A percentile compares a stretch with the other conserved stretches of the same genome.
Evolutionary conservation across 1,140 invertebrate genomes (phyloP).

Genomic region (Trichomalopsis sarcophagae): DNA sequence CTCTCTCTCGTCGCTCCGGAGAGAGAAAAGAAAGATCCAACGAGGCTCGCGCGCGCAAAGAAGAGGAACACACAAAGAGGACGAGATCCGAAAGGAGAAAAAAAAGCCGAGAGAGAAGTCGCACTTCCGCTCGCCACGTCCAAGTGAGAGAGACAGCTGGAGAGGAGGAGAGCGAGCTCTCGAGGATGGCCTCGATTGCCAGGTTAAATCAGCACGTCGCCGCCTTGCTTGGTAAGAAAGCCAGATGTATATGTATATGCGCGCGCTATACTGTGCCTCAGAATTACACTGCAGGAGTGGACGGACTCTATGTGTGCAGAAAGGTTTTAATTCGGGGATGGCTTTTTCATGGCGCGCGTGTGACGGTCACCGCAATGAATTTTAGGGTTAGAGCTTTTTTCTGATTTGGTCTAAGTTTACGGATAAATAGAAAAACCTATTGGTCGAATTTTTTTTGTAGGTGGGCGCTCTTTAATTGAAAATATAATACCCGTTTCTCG

Average conservation of each 20-base stretch:
- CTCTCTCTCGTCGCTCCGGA: not conserved
- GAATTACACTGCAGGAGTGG: not conserved
- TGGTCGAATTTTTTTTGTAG: no score
- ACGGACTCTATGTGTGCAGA: not conserved
- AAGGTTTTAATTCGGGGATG: conserved; percentile 17
- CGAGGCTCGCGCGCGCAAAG: not conserved
- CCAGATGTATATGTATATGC: no score
- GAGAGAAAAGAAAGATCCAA: conserved; percentile 15
- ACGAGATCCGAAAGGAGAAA: not conserved
- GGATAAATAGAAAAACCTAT: no score
- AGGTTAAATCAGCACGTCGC: conserved; percentile 66
- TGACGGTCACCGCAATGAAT: not conserved
- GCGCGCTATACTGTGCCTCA: not conserved
- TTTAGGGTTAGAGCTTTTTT: not conserved
- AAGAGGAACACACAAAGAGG: not conserved
- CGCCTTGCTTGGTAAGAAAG: conserved; percentile 62
- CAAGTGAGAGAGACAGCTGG: conserved; percentile 43
- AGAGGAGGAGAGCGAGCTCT: conserved; percentile 37
- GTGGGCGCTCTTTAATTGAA: no score
- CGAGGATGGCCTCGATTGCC: conserved; percentile 58
- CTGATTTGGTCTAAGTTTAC: no score
- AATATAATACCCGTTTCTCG: no score
- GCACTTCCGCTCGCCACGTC: conserved; percentile 8
- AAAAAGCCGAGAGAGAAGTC: not conserved
- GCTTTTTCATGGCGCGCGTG: not conserved